A percentile compares a stretch with the other conserved stretches of the same genome.
Evolutionary conservation across 64 coral and sea anemone genomes (phyloP).

Genomic region (Montipora efflorescens): DNA sequence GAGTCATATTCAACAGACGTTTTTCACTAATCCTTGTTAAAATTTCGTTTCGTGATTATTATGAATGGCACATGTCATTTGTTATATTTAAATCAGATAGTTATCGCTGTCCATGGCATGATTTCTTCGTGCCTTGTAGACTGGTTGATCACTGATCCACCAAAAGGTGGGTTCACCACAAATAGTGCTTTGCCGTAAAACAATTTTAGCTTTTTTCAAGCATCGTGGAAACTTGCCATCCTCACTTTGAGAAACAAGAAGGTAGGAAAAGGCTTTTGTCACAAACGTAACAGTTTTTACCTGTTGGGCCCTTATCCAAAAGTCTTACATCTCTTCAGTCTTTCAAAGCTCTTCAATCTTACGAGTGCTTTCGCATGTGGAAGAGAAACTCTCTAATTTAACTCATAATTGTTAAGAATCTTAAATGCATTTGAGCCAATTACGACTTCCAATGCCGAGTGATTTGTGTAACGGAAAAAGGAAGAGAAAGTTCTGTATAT

Average conservation of each 20-base stretch:
- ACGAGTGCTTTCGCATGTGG: conserved; percentile 21
- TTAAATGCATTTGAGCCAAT: conserved; percentile 3
- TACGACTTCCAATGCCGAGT: not conserved
- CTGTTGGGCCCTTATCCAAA: not conserved
- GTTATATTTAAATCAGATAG: conserved; percentile 71
- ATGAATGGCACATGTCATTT: conserved; percentile 71
- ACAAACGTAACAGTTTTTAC: not conserved
- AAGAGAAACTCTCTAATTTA: not conserved
- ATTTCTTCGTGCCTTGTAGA: conserved; percentile 16
- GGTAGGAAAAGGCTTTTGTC: not conserved
- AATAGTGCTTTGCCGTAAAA: not conserved
- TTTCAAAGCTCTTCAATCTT: not conserved
- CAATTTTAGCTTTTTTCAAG: not conserved
- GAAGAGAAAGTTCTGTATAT: not conserved
- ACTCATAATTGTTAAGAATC: not conserved
- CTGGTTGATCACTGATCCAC: not conserved
- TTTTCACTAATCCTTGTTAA: not conserved
- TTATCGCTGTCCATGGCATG: conserved; percentile 45
- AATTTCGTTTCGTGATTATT: conserved; percentile 22
- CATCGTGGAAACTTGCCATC: not conserved
- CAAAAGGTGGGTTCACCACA: not conserved
- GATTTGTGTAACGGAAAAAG: not conserved
- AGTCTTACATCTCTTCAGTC: not conserved
- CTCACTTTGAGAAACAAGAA: not conserved
- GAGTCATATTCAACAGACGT: not conserved